Evolutionary conservation across 2,888 invertebrate genomes (phyloP), one percentile per base, ranked within the genome.

Genomic region (Escarpia spicata): DNA sequence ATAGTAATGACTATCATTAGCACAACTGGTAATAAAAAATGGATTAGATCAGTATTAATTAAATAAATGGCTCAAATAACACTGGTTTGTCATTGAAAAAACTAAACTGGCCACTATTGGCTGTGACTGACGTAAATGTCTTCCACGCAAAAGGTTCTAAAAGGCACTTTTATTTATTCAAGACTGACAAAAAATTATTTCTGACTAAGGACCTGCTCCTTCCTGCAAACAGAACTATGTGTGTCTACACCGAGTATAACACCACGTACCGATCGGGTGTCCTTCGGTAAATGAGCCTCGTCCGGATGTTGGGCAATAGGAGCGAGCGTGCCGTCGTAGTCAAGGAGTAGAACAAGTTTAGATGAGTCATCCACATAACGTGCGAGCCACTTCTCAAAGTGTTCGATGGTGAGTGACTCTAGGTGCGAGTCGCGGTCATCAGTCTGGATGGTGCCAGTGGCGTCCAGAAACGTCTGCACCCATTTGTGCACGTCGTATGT

Each of bases 321-420:
- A 12, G 96, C 96, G 89, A 97, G 94, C 3, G 97, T 97, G 31
- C 97, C 97, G 94, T 97, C 97, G 93, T 97, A 97, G 94, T 97
- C 97, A 89, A 97, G 95, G 58, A 97, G 96, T 31, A 97, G 94
- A 92, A 96, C 96, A n/a, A 97, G 94, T 93, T 96, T 96, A 89
- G 96, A 95, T 9, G 95, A 95, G 92, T 95, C 95, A 58, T 96
- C 96, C 75, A 96, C 95, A 93, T 96, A 96, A 93, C 95, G 95
- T 12, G 95, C 94, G 91, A 96, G 93, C 93, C 95, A 95, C 91
- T 96, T 96, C 91, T 93, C 92, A 91, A 92, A 92, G 91, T 93
- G 92, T 44, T 75, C 75, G 0, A 75, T 75, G 92, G 91, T 91
- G 31, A 92, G 31, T 15, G 93, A 89, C 92, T 92, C 90, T 90